These are phyloP conservation scores for Gephyroberyx darwinii DNA, from an alignment of 2,797 vertebrate species.

Conservation along the genomic window DNA sequence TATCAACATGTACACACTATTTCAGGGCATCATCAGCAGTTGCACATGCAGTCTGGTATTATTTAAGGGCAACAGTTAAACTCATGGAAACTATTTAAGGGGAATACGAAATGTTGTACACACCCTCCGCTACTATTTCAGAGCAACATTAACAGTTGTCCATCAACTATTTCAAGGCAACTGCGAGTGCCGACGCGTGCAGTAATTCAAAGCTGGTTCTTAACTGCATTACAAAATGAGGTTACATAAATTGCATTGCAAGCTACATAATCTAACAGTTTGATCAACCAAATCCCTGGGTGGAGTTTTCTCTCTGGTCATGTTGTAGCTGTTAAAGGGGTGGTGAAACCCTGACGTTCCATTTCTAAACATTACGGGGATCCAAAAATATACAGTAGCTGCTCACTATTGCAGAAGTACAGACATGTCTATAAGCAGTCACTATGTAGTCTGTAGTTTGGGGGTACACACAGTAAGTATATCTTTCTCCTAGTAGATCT, in stretches of 20 bases:
- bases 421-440: neutral
- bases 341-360: conserved; percentile 3
- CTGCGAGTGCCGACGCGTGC: neutral
- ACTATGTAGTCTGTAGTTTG: neutral
- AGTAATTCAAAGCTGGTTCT: conserved; percentile 11
- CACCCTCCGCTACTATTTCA: neutral
- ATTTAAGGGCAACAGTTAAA: conserved; percentile 17
- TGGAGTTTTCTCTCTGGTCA: neutral
- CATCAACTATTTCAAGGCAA: conserved; percentile 40
- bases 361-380: neutral
- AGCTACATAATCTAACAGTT: neutral
- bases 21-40: conserved; percentile 51
- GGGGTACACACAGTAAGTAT: neutral
- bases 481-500: neutral
- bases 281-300: neutral
- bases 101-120: neutral
- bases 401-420: neutral
- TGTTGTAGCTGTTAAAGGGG: neutral
- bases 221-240: conserved; percentile 11
- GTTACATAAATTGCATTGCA: conserved; percentile 4
- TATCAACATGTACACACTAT: conserved; percentile 57
- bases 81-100: conserved; percentile 17
- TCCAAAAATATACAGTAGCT: neutral
- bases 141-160: neutral
- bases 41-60: conserved; percentile 43